Base-by-base conservation (phyloP, 2,888 invertebrate genomes). In the Prostheceraeus crozeri region DNA sequence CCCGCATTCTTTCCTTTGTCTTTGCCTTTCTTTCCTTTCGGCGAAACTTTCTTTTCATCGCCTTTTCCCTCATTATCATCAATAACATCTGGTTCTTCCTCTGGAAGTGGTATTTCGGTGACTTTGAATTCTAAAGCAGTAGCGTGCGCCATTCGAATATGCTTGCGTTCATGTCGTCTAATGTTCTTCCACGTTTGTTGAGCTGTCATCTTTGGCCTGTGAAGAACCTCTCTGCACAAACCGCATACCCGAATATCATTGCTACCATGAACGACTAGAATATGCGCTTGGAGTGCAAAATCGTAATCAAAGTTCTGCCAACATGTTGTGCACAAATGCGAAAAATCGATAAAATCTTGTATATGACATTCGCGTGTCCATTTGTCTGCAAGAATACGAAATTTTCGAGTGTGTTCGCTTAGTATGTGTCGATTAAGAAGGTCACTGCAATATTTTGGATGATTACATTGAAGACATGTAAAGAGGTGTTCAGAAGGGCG, bases 221-320 rank as follows among this genome's bases (percentile, higher is more conserved):
- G n/a, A 33, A 53, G 31, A 31, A 30, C 31, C 14, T 28, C 14
- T 11, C 31, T 53, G 28, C 53, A 53, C 23, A 27, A 28, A 30
- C 53, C 53, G 31, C 53, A 53, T 11, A 27, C 53, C 8, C 19
- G 31, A 14, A 31, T 28, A 53, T 27, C 19, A 27, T 19, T 3
- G 3, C 19, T 53, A 16, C 19, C 23, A 53, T 53, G 53, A 3
- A 19, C 19, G 14, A 53, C 53, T 3, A 31, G 28, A 45, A 53
- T 53, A 14, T 53, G 53, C 11, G 53, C 53, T 35, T 53, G 53
- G 10, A 53, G 14, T 27, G 27, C 19, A 19, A 53, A 53, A 16
- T 53, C 53, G 16, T 53, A 53, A 19, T 31, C 31, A 33, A 53
- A 53, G 31, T 28, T 19, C 28, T 19, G 27, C 53, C 53, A 53